Evolutionary conservation across 92 coral and sea anemone species (phyloP), one percentile per base, ranked within the genome.

Genomic region (Actinostola sp.): DNA sequence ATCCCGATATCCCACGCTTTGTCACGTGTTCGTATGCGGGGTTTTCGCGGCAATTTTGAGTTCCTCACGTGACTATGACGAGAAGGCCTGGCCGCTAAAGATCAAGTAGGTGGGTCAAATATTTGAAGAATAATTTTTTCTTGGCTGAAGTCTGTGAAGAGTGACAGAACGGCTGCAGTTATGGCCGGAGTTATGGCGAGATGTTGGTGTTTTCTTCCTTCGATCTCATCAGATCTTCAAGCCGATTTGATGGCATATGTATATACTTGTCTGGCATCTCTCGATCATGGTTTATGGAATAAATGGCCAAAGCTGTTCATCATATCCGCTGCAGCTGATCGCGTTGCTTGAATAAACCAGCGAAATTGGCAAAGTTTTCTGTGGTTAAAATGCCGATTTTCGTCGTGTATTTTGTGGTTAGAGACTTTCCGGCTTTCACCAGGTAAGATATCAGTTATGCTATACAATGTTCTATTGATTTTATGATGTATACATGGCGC

Each of bases 21-120:
- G 29, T 21, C n/a, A 36, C 42, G 11, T 5, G 0, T 12, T n/a
- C 11, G 21, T 46, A 10, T 60, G 69, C 69, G 68, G 61, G 71
- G 60, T 78, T 61, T 55, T 77, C 88, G 97, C 93, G 93, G 91
- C 83, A 88, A 59, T 53, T 78, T 79, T 80, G 77, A 20, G 16
- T 6, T 10, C 16, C n/a, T 71, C 91, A 86, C 91, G 91, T 86
- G 91, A 86, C 51, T 17, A 16, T 6, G 12, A 48, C 49, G 43
- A 57, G 73, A 61, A 76, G 68, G 80, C 59, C 79, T 81, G 78
- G 91, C 75, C 67, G 15, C 81, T 63, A 52, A 62, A 45, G 35
- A 27, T 65, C 62, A 44, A 50, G 77, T 76, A 84, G 81, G 87
- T 75, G 84, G 91, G 75, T 52, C 82, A 81, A 86, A 86, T 86